Evolutionary conservation across 2,797 vertebrate genomes (phyloP).

Genomic region (Cirrhinus mrigala): DNA sequence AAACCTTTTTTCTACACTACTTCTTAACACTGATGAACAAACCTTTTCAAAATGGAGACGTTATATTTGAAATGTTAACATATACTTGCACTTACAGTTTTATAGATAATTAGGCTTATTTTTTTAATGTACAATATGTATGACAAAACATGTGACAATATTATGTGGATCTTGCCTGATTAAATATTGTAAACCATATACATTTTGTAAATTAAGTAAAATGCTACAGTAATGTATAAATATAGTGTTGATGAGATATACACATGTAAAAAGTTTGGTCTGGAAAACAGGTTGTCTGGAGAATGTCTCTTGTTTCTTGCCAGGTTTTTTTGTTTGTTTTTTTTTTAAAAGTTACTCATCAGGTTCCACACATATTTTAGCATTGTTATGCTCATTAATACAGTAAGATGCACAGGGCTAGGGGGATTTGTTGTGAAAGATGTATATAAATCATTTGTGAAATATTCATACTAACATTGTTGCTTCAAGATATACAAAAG

Average conservation of each 20-base stretch:
- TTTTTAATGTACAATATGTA: background rate
- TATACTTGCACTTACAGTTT: background rate
- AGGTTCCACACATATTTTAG: background rate
- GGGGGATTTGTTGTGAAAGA: background rate
- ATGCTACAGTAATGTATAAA: constrained; percentile 20
- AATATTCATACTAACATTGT: background rate
- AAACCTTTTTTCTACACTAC: background rate
- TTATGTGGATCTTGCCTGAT: background rate
- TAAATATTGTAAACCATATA: constrained; percentile 3
- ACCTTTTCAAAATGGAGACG: background rate
- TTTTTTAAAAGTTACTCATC: background rate
- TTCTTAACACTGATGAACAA: background rate
- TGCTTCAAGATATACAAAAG: background rate
- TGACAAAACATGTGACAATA: background rate
- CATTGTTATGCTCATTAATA: background rate
- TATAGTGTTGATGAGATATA: constrained; percentile 3
- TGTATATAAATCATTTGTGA: constrained; percentile 8
- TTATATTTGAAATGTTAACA: background rate
- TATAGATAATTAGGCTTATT: background rate
- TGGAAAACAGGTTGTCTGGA: background rate
- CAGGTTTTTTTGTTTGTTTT: background rate
- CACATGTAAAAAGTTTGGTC: background rate
- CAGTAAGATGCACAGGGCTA: background rate
- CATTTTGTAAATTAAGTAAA: constrained; percentile 25
- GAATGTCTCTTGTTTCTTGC: constrained; percentile 9